These are phyloP conservation scores for Xylota sylvarum DNA, from an alignment of 2,888 invertebrate species.

Conservation along the genomic window DNA sequence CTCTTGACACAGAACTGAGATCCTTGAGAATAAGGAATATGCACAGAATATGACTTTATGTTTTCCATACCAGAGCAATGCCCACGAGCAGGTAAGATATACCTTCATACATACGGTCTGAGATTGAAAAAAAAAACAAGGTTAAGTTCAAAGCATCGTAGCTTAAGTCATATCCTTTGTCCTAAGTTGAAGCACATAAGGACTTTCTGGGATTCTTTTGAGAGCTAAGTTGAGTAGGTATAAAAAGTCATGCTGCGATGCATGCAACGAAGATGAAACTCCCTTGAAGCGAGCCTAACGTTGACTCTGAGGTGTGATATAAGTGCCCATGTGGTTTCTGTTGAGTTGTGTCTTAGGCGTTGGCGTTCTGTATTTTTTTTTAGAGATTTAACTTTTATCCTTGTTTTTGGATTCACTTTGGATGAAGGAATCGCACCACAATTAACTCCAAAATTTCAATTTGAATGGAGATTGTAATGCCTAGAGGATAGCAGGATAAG, in stretches of 20 bases:
- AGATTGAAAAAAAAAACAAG: slow-evolving; percentile 54
- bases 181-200: slow-evolving; percentile 38
- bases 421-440: slow-evolving; percentile 4
- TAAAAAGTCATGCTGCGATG: slow-evolving; percentile 7
- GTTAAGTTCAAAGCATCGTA: slow-evolving; percentile 73
- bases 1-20: slow-evolving; percentile 65
- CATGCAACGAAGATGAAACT: slow-evolving; percentile 45
- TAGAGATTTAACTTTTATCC: background rate
- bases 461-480: background rate
- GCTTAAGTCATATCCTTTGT: slow-evolving; percentile 61
- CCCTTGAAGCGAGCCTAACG: slow-evolving; percentile 38
- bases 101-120: no score
- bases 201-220: slow-evolving; percentile 10
- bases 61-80: slow-evolving; percentile 51
- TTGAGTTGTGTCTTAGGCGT: background rate
- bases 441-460: slow-evolving; percentile 4
- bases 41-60: slow-evolving; percentile 20
- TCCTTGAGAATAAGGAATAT: slow-evolving; percentile 59
- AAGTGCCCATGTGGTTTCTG: slow-evolving; percentile 33
- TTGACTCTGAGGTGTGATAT: background rate
- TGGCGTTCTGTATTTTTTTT: background rate
- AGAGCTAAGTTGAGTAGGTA: slow-evolving; percentile 10
- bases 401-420: slow-evolving; percentile 1
- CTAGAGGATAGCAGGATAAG: background rate
- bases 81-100: slow-evolving; percentile 36